Evolutionary conservation across 1,140 invertebrate genomes (phyloP).

Genomic region (Conus betulinus): DNA sequence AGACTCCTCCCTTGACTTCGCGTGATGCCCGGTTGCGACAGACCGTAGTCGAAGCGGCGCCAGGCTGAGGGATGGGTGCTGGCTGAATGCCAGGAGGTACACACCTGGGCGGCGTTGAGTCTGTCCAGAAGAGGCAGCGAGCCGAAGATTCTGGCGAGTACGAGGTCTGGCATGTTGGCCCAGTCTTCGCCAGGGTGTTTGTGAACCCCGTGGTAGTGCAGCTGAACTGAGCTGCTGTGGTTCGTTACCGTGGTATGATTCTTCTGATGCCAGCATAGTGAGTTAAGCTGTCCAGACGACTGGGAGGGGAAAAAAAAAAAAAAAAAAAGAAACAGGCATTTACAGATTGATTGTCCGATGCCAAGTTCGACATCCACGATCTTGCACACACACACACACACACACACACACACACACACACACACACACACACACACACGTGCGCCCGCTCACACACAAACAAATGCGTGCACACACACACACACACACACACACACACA

Average conservation of each 20-base stretch:
- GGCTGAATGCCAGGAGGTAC: background rate
- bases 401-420: too few relatives aligned
- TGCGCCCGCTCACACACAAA: too few relatives aligned
- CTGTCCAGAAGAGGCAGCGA: background rate
- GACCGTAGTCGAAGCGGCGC: background rate
- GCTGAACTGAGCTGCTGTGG: background rate
- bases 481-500: too few relatives aligned
- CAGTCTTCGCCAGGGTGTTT: background rate
- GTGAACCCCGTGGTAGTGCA: background rate
- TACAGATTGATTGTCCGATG: too few relatives aligned
- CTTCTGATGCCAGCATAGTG: background rate
- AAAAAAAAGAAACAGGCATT: too few relatives aligned
- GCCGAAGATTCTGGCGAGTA: background rate
- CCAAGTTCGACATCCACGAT: too few relatives aligned
- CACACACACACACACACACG: too few relatives aligned
- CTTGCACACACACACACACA: too few relatives aligned
- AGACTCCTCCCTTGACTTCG: too few relatives aligned
- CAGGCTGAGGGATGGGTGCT: background rate
- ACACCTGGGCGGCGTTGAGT: background rate
- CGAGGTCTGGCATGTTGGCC: background rate
- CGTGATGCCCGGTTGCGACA: background rate
- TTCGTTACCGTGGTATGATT: background rate
- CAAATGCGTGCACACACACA: too few relatives aligned
- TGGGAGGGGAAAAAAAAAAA: background rate
- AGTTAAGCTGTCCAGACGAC: background rate